These are phyloP conservation scores for Macquaria ambigua DNA, from an alignment of 2,113 vertebrate genomes.

Conservation along the genomic window DNA sequence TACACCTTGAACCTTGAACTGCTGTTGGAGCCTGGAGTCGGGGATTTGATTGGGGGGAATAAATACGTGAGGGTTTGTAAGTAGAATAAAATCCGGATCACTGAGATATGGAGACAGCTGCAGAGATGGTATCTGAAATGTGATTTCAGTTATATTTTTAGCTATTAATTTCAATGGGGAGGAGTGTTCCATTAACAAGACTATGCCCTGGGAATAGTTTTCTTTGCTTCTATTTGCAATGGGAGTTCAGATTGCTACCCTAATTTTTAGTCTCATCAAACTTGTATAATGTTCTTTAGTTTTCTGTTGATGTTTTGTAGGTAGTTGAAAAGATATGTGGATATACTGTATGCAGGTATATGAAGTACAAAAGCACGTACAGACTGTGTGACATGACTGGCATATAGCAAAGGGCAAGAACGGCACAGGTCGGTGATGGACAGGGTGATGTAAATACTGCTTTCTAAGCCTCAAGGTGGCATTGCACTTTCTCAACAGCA, in stretches of 20 bases:
- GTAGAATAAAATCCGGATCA: constrained; percentile 41
- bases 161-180: constrained; percentile 48
- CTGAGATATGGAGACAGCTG: constrained; percentile 36
- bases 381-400: background rate
- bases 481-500: constrained; percentile 16
- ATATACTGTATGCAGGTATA: background rate
- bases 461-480: constrained; percentile 28
- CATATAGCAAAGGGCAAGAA: background rate
- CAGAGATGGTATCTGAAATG: constrained; percentile 44
- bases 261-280: constrained; percentile 28
- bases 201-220: constrained; percentile 50
- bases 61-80: background rate
- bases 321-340: background rate
- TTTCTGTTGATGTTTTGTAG: constrained; percentile 1
- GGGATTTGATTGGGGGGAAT: constrained; percentile 6
- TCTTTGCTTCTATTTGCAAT: constrained; percentile 26
- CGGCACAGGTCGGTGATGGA: background rate
- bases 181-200: constrained; percentile 60
- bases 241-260: constrained; percentile 27
- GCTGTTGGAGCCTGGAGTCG: background rate
- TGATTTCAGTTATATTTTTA: constrained; percentile 67
- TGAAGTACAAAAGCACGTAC: background rate
- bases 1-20: background rate
- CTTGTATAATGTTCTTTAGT: background rate
- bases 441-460: background rate